phyloP scores from a whole-genome alignment of 2,888 invertebrate species.

The Tinea pellionella region DNA sequence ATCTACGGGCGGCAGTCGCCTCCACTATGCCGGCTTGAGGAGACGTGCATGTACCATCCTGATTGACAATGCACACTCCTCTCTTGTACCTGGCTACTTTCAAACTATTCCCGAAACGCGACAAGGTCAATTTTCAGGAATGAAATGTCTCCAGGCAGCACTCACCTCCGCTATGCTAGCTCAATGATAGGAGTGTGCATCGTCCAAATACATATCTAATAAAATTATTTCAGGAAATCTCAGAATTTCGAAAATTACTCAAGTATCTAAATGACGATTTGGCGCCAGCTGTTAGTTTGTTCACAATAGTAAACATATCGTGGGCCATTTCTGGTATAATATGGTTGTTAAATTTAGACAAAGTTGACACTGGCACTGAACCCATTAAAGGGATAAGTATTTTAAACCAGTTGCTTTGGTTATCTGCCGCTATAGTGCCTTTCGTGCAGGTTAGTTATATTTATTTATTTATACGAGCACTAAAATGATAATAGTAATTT shows the following conservation, averaged over 20 bases:
- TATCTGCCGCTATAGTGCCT: constrained; percentile 73
- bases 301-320: constrained; percentile 79
- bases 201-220: background rate
- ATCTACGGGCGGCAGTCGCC: too few relatives aligned
- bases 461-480: too few relatives aligned
- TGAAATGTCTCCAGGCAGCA: too few relatives aligned
- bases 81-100: too few relatives aligned
- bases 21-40: too few relatives aligned
- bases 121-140: too few relatives aligned
- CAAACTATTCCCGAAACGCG: too few relatives aligned
- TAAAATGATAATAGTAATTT: too few relatives aligned
- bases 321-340: constrained; percentile 78
- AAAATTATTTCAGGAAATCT: constrained; percentile 72
- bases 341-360: constrained; percentile 74
- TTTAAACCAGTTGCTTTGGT: constrained; percentile 73
- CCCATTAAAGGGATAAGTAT: constrained; percentile 71
- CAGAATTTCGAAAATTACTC: constrained; percentile 81
- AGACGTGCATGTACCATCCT: too few relatives aligned
- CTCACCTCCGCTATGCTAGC: too few relatives aligned
- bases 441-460: constrained; percentile 72
- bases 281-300: constrained; percentile 80
- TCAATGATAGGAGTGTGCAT: too few relatives aligned
- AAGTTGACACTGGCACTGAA: constrained; percentile 67
- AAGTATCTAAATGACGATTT: constrained; percentile 82
- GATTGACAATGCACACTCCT: too few relatives aligned